Percentiles rank a stretch among this genome's conserved stretches.
Evolutionary conservation across 2,888 invertebrate genomes (phyloP).

Genomic region (Drosophila borborema): DNA sequence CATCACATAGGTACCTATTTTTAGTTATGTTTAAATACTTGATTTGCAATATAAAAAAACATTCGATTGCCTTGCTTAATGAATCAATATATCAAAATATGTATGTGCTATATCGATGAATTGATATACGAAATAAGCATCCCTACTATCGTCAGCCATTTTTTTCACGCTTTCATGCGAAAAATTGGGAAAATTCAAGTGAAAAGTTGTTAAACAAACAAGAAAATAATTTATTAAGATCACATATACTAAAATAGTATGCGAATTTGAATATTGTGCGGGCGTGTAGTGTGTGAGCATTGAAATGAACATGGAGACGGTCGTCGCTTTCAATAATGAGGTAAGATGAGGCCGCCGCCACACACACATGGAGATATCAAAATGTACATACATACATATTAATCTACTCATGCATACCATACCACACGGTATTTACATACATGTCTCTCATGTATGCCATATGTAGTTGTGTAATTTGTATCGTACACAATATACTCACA

Average conservation of each 20-base stretch:
- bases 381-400: conserved; percentile 15
- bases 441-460: conserved; percentile 18
- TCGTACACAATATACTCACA: conserved; percentile 18
- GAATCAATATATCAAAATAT: conserved; percentile 19
- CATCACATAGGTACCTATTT: not conserved
- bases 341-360: conserved; percentile 73
- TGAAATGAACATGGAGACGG: conserved; percentile 83
- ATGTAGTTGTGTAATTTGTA: conserved; percentile 53
- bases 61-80: conserved; percentile 21
- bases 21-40: not conserved
- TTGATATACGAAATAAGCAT: conserved; percentile 41
- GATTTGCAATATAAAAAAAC: conserved; percentile 3
- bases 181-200: conserved; percentile 66
- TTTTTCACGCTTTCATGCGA: conserved; percentile 74
- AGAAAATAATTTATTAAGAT: conserved; percentile 41
- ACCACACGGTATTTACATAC: conserved; percentile 18
- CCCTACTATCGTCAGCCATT: conserved; percentile 76
- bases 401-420: conserved; percentile 2
- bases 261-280: conserved; percentile 64
- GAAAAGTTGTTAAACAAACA: conserved; percentile 50
- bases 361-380: conserved; percentile 24
- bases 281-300: conserved; percentile 65
- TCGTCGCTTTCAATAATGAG: conserved; percentile 85
- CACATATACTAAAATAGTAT: conserved; percentile 50
- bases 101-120: conserved; percentile 26